Evolutionary conservation across 2,113 vertebrate species (phyloP).

Genomic region (Microtus pennsylvanicus): DNA sequence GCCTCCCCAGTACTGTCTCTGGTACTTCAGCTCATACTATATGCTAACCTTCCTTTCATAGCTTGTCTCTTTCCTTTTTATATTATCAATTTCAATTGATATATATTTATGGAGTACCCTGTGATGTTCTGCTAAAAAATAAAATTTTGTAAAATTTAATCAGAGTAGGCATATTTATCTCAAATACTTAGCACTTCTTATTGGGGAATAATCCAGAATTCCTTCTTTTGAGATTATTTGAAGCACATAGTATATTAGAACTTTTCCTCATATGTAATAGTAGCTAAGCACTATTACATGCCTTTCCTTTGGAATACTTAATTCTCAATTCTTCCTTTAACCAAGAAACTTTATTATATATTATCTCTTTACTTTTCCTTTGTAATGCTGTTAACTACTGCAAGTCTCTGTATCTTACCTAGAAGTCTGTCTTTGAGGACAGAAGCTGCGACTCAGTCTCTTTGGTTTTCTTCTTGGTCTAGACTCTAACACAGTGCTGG

Average conservation of each 20-base stretch:
- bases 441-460: background rate
- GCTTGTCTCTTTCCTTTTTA: background rate
- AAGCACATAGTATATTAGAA: background rate
- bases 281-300: too few species aligned
- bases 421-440: background rate
- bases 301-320: slow-evolving; percentile 14
- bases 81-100: background rate
- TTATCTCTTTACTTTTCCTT: background rate
- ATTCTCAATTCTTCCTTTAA: background rate
- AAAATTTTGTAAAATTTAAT: background rate
- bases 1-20: background rate
- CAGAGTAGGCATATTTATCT: background rate
- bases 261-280: background rate
- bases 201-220: background rate
- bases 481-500: background rate
- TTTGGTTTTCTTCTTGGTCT: background rate
- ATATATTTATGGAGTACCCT: background rate
- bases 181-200: background rate
- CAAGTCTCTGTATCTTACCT: background rate
- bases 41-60: background rate
- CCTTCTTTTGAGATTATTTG: background rate
- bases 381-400: background rate
- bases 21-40: background rate
- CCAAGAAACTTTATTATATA: background rate
- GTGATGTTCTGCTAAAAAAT: background rate